phyloP scores from a whole-genome alignment of 2,797 vertebrate genomes.

The Sphaeramia orbicularis region DNA sequence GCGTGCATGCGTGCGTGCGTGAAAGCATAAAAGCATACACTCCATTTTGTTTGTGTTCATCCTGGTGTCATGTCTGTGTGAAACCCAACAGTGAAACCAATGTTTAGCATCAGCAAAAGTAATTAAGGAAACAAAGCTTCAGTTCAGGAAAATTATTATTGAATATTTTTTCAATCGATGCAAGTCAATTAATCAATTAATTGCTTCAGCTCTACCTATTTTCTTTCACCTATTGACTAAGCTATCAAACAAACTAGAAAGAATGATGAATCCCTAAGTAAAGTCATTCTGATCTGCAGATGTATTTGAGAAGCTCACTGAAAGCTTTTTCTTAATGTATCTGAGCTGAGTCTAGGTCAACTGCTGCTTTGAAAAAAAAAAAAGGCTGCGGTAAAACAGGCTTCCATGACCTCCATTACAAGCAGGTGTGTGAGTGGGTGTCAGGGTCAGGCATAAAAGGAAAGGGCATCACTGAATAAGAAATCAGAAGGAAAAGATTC shows the following conservation, averaged over 20 bases:
- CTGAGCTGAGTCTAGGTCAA: neutral
- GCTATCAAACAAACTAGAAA: neutral
- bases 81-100: no score
- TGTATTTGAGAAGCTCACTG: neutral
- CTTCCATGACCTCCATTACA: conserved; percentile 5
- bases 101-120: no score
- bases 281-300: neutral
- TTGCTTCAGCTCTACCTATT: no score
- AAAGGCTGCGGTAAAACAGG: conserved; percentile 14
- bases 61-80: no score
- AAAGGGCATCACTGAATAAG: neutral
- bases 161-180: no score
- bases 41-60: no score
- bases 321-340: neutral
- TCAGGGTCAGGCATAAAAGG: conserved; percentile 8
- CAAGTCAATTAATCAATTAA: no score
- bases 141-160: no score
- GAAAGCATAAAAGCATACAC: no score
- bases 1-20: no score
- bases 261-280: no score
- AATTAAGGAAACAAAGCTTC: no score
- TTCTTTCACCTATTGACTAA: neutral
- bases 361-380: neutral
- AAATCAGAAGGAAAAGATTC: neutral
- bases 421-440: neutral